Base-by-base conservation (phyloP, 2,113 vertebrate genomes). In the Callipepla squamata region DNA sequence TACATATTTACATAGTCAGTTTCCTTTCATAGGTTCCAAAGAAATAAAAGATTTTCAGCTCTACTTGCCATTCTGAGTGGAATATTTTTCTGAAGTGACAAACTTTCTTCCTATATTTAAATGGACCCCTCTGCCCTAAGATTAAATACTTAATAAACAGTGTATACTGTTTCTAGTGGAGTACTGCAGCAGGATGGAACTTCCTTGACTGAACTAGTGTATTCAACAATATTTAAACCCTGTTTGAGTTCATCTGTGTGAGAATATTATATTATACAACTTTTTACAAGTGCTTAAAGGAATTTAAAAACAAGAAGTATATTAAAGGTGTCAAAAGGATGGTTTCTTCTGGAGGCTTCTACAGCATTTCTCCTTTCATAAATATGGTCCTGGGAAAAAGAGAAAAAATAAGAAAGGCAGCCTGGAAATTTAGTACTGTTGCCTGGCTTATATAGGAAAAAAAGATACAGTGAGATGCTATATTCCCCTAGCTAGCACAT, bases 401-500 rank as follows among this genome's bases (percentile, higher is more conserved):
- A 13, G 14, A n/a, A 30, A 17, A 36, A 16, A 18, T 8, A 1
- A 7, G 42, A 92, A 84, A 2, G 0, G 3, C 20, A 32, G 34
- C 25, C 13, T 78, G 21, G 59, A 93, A 95, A 95, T 95, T 80
- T 90, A 93, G 14, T 89, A 18, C 9, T 10, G 3, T 62, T 84
- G 36, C 55, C 40, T 94, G 63, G 72, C 53, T 91, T 14, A 16
- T 81, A 63, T 36, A 81, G 16, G 72, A 19, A 70, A 47, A 87
- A 40, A 74, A 90, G 21, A 75, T 82, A 77, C 17, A 93, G 48
- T 51, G 65, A 93, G 50, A 21, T 85, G 34, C 57, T 85, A 6
- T 67, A 92, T 94, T 94, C 70, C 57, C 69, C 36, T 68, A 87
- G 85, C 92, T 76, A 91, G 75, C 65, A 59, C 78, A 70, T 26